These are phyloP conservation scores for pig (Sus scrofa) DNA, from an alignment of 2,113 vertebrate species.

Conservation along the genomic window DNA sequence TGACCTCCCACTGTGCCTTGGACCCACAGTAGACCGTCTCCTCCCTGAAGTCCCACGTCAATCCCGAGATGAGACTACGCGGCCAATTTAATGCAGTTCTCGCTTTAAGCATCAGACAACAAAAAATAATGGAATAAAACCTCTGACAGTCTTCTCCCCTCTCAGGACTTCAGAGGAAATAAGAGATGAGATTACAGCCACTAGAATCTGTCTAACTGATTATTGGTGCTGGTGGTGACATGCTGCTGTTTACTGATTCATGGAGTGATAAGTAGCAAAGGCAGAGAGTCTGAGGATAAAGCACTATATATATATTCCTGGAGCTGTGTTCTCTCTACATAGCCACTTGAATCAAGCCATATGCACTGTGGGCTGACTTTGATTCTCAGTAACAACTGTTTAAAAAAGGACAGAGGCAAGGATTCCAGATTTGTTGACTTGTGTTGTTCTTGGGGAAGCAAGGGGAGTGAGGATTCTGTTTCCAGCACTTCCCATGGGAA, in stretches of 20 bases:
- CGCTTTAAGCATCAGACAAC: constrained; percentile 1
- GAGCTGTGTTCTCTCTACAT: background rate
- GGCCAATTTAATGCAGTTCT: background rate
- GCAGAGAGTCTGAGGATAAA: background rate
- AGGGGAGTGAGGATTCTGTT: constrained; percentile 61
- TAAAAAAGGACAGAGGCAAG: constrained; percentile 60
- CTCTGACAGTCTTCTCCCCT: background rate
- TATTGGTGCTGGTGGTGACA: background rate
- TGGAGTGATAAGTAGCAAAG: constrained; percentile 1
- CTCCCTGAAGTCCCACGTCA: background rate
- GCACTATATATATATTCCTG: background rate
- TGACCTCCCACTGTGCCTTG: background rate
- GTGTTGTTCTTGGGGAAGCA: constrained; percentile 68
- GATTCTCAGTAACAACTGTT: constrained; percentile 68
- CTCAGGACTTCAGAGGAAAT: constrained; percentile 46
- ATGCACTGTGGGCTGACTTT: constrained; percentile 64
- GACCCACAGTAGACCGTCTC: background rate
- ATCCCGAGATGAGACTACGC: background rate
- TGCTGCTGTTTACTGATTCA: constrained; percentile 41
- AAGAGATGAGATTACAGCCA: background rate
- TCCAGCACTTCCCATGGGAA: constrained; percentile 64
- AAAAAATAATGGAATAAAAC: constrained; percentile 26
- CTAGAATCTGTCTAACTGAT: constrained; percentile 20
- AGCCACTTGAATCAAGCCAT: constrained; percentile 65
- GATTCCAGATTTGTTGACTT: constrained; percentile 76